Percentiles rank a stretch among this genome's conserved stretches.
phyloP scores from a whole-genome alignment of 2,113 vertebrate species.

The Rana temporaria region DNA sequence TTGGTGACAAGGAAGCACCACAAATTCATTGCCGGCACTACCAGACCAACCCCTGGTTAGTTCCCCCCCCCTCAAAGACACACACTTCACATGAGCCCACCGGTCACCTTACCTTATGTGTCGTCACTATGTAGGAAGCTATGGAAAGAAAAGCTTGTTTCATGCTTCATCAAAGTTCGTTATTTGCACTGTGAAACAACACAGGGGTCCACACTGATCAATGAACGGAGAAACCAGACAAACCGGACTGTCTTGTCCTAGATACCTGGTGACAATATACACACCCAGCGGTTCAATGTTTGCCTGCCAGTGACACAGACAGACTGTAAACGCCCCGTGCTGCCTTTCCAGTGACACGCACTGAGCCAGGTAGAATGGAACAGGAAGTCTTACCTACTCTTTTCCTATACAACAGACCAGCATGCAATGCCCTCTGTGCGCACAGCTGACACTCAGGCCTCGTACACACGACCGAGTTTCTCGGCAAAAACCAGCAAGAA shows the following conservation, averaged over 20 bases:
- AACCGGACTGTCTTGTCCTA: conserved; percentile 48
- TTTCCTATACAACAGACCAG: background rate
- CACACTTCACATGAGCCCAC: background rate
- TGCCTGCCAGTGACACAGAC: conserved; percentile 20
- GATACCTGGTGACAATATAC: conserved; percentile 38
- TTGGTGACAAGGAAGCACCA: too few relatives aligned
- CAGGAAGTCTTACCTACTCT: conserved; percentile 4
- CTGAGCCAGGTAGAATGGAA: background rate
- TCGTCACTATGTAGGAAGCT: background rate
- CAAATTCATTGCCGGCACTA: too few relatives aligned
- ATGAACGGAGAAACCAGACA: conserved; percentile 32
- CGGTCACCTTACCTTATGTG: conserved; percentile 37
- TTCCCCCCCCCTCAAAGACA: background rate
- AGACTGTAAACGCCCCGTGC: conserved; percentile 8
- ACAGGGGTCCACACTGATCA: conserved; percentile 3
- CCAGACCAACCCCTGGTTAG: background rate
- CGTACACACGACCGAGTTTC: too few relatives aligned
- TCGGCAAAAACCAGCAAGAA: too few relatives aligned
- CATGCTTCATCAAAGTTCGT: conserved; percentile 17
- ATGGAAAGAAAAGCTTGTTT: background rate
- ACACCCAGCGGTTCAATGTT: conserved; percentile 50
- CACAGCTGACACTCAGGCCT: too few relatives aligned
- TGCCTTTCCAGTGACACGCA: background rate
- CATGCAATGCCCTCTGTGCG: background rate
- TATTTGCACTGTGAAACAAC: conserved; percentile 6